Percentiles rank a stretch among this genome's conserved stretches.
Conservation (phyloP, 2,888 invertebrate species). For the Monochamus alternatus region DNA sequence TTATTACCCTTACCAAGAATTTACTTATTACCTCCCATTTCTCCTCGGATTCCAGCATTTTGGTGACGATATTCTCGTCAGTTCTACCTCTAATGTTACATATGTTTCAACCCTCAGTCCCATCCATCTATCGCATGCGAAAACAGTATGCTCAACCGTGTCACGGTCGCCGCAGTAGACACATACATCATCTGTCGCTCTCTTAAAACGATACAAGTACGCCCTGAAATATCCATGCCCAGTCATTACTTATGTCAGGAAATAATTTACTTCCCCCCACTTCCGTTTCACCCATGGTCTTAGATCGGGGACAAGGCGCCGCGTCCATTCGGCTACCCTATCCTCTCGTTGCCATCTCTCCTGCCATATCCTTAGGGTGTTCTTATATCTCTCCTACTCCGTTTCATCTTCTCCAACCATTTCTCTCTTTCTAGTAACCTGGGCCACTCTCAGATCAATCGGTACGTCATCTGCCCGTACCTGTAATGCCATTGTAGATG, state of each 20-base stretch:
- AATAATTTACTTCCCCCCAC: not conserved
- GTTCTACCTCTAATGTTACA: too few relatives aligned
- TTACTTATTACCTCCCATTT: too few relatives aligned
- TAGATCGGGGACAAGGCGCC: not conserved
- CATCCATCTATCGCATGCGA: not conserved
- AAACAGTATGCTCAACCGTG: not conserved
- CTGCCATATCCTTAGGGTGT: not conserved
- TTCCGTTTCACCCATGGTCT: not conserved
- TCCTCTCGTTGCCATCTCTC: not conserved
- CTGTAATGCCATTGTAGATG: not conserved
- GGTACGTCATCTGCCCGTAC: not conserved
- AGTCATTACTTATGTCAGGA: not conserved
- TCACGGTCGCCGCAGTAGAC: not conserved
- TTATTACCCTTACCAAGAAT: too few relatives aligned
- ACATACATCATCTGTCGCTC: not conserved
- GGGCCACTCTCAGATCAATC: not conserved
- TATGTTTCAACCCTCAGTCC: too few relatives aligned
- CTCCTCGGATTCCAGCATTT: too few relatives aligned
- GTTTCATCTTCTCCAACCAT: not conserved
- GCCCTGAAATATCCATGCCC: not conserved
- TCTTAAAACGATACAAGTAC: not conserved
- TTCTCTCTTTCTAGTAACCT: not conserved
- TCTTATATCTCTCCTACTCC: not conserved
- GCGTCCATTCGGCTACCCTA: not conserved
- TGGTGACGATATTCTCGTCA: too few relatives aligned